phyloP scores from a whole-genome alignment of 2,888 invertebrate species.

The Scaptomyza cyrtandrae region DNA sequence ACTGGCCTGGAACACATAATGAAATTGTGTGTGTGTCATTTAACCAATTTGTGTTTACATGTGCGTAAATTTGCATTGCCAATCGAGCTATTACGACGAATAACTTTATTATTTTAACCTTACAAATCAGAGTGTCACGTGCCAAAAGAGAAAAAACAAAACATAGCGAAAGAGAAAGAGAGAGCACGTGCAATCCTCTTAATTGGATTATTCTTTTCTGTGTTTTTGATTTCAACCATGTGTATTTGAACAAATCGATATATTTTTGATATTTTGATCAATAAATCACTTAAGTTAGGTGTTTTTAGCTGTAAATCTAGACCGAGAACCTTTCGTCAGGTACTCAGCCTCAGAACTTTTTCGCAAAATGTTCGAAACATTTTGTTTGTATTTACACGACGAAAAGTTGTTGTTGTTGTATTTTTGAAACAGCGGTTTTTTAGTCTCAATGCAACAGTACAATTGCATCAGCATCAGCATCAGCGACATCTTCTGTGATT shows the following conservation, averaged over 20 bases:
- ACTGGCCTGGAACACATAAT: background rate
- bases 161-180: too few species aligned
- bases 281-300: background rate
- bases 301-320: background rate
- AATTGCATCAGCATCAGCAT: background rate
- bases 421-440: background rate
- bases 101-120: background rate
- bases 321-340: background rate
- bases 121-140: background rate
- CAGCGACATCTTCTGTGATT: constrained; percentile 29
- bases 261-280: background rate
- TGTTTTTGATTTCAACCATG: background rate
- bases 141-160: background rate
- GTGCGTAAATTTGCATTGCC: background rate
- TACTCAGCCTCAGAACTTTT: background rate
- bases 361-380: background rate
- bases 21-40: too few species aligned
- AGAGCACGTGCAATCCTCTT: background rate
- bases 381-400: background rate
- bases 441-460: too few species aligned
- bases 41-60: background rate
- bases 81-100: background rate
- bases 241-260: background rate
- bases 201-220: background rate
- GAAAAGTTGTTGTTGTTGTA: background rate